phyloP scores from a whole-genome alignment of 2,888 invertebrate genomes.

The Dysmachus trigonus region DNA sequence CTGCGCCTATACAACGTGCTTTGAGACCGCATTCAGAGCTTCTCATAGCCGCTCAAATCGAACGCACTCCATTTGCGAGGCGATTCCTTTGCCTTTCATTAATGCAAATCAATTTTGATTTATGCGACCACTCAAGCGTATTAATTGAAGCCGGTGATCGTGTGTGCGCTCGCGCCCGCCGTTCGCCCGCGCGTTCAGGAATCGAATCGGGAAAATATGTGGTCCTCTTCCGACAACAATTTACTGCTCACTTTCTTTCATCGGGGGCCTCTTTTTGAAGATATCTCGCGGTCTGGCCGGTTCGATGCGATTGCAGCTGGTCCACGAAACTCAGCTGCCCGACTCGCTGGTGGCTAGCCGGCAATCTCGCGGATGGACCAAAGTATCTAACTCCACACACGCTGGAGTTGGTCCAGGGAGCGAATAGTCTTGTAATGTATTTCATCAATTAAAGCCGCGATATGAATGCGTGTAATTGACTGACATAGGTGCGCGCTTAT shows the following conservation, averaged over 20 bases:
- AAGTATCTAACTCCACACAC: neutral
- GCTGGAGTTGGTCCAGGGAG: neutral
- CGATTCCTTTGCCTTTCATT: constrained; percentile 32
- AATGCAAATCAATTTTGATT: constrained; percentile 44
- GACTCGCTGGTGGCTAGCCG: neutral
- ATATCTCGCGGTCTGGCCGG: neutral
- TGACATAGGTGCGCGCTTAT: constrained; percentile 36
- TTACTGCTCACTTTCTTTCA: constrained; percentile 41
- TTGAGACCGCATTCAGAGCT: neutral
- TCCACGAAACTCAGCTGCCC: neutral
- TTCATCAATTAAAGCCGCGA: constrained; percentile 32
- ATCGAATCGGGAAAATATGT: constrained; percentile 23
- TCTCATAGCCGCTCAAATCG: neutral
- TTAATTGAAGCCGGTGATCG: constrained; percentile 30
- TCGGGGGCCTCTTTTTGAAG: constrained; percentile 3
- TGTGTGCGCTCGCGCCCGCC: neutral
- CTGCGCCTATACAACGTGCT: neutral
- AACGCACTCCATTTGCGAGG: neutral
- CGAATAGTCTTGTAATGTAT: constrained; percentile 18
- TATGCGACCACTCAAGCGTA: constrained; percentile 44
- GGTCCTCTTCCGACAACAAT: constrained; percentile 40
- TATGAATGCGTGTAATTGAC: constrained; percentile 35
- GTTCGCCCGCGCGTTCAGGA: neutral
- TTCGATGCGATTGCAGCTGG: too few relatives aligned
- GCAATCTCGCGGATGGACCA: neutral